Percentiles rank a stretch among this genome's conserved stretches.
Evolutionary conservation across 2,888 invertebrate genomes (phyloP).

Genomic region (Unio pictorum): DNA sequence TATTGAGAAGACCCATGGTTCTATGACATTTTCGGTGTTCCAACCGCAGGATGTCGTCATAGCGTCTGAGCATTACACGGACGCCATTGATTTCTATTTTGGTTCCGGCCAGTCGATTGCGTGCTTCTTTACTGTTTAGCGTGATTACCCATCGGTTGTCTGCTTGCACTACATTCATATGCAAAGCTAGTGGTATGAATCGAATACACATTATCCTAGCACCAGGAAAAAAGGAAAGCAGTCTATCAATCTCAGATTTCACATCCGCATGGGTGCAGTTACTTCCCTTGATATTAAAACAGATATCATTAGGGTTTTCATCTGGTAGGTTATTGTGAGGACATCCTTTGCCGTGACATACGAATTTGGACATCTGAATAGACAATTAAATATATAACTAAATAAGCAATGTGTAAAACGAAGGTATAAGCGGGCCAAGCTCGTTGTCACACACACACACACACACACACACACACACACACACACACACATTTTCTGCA

Average conservation of each 20-base stretch:
- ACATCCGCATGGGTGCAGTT: constrained; percentile 32
- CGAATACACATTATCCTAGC: constrained; percentile 30
- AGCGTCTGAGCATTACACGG: constrained; percentile 34
- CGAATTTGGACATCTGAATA: too few relatives aligned
- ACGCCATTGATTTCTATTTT: constrained; percentile 26
- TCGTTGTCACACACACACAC: too few relatives aligned
- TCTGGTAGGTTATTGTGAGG: constrained; percentile 27
- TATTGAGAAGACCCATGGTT: constrained; percentile 21
- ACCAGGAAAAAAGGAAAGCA: constrained; percentile 17
- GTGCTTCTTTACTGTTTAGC: constrained; percentile 31
- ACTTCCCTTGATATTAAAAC: constrained; percentile 33
- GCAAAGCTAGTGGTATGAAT: constrained; percentile 29
- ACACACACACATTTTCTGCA: too few relatives aligned
- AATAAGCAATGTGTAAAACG: too few relatives aligned
- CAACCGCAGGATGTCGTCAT: constrained; percentile 38
- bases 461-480: too few relatives aligned
- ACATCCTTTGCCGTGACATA: constrained; percentile 22
- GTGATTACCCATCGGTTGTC: constrained; percentile 38
- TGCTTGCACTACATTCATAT: constrained; percentile 17
- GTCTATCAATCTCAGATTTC: constrained; percentile 18
- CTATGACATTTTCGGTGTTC: constrained; percentile 39
- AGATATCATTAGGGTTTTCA: constrained; percentile 30
- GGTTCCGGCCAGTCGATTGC: constrained; percentile 35
- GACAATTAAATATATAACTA: too few relatives aligned
- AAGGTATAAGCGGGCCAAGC: too few relatives aligned